These are phyloP conservation scores for Operophtera brumata DNA, from an alignment of 2,888 invertebrate species.

Conservation along the genomic window DNA sequence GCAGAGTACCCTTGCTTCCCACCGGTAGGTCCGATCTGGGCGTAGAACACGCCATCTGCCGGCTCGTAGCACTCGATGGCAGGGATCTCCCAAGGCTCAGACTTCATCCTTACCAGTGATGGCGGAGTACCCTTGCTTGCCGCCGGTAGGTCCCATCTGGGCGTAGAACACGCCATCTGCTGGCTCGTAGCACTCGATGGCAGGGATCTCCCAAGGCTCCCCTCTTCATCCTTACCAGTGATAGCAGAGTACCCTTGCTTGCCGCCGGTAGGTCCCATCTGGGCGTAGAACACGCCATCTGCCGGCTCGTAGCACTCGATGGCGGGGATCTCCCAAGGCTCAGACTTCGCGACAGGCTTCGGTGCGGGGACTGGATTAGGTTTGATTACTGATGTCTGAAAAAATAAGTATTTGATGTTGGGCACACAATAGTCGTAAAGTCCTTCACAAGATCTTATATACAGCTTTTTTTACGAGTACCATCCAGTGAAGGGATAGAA, in stretches of 20 bases:
- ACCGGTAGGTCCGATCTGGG: slow-evolving; percentile 96
- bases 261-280: slow-evolving; percentile 96
- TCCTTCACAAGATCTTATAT: too few species aligned
- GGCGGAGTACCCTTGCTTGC: slow-evolving; percentile 93
- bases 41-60: slow-evolving; percentile 94
- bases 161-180: slow-evolving; percentile 95
- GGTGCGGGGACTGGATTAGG: slow-evolving; percentile 80
- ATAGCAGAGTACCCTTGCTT: slow-evolving; percentile 94
- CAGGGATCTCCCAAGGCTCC: slow-evolving; percentile 91
- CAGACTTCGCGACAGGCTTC: slow-evolving; percentile 81
- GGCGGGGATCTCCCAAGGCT: slow-evolving; percentile 91
- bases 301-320: slow-evolving; percentile 94
- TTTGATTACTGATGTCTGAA: slow-evolving; percentile 39
- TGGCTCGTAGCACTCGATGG: slow-evolving; percentile 93
- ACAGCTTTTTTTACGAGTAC: too few species aligned
- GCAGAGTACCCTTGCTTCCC: slow-evolving; percentile 94
- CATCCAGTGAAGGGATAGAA: too few species aligned
- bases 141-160: slow-evolving; percentile 96
- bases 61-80: slow-evolving; percentile 94
- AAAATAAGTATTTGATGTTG: background rate
- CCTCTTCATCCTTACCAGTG: slow-evolving; percentile 84
- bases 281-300: slow-evolving; percentile 94
- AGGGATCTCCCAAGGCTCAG: slow-evolving; percentile 91
- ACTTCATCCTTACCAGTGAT: slow-evolving; percentile 86
- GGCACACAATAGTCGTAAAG: too few species aligned